Evolutionary conservation across 2,797 vertebrate genomes (phyloP).

Genomic region (Aphelocoma californica): DNA sequence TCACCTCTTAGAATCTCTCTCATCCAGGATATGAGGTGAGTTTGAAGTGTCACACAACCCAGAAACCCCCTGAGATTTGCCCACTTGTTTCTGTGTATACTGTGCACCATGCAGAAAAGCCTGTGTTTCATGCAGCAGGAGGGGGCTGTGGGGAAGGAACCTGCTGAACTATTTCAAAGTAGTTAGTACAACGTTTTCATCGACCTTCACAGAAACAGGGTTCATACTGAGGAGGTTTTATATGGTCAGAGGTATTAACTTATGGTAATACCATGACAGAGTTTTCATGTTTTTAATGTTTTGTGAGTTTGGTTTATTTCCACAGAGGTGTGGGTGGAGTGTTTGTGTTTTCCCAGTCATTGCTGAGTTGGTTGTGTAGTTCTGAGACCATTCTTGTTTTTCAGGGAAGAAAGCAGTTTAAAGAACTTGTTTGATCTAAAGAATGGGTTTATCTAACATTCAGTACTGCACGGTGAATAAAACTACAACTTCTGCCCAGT

Average conservation of each 20-base stretch:
- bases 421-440: background rate
- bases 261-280: background rate
- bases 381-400: background rate
- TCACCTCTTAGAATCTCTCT: constrained; percentile 92
- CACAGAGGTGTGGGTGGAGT: background rate
- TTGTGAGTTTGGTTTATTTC: background rate
- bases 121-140: background rate
- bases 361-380: background rate
- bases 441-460: background rate
- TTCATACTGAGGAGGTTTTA: background rate
- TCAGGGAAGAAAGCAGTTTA: background rate
- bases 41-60: background rate
- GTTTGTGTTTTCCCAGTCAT: background rate
- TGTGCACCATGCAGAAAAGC: background rate
- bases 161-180: background rate
- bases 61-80: background rate
- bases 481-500: background rate
- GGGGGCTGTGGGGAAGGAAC: background rate
- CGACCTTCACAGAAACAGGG: background rate
- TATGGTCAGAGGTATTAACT: background rate
- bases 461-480: background rate
- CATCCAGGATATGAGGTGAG: constrained; percentile 97
- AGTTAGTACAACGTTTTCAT: background rate
- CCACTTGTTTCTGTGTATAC: background rate
- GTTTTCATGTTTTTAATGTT: background rate